A percentile compares a stretch with the other conserved stretches of the same genome.
These are phyloP conservation scores for Holotrichia oblita DNA, from an alignment of 1,140 invertebrate species.

Conservation along the genomic window DNA sequence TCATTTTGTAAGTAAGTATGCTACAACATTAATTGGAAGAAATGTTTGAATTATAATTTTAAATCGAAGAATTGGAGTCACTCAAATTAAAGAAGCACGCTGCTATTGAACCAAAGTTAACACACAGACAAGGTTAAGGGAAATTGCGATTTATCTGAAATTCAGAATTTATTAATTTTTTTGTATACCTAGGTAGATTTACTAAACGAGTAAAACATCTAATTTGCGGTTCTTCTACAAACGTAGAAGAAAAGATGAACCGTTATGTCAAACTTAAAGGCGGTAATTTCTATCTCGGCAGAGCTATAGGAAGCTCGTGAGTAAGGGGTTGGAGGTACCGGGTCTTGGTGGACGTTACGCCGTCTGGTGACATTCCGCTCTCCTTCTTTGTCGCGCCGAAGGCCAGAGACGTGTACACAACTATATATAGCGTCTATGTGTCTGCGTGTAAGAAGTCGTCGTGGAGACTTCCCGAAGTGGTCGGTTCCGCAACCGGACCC, in stretches of 20 bases:
- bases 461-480: conserved; percentile 29
- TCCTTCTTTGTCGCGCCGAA: conserved; percentile 19
- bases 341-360: conserved; percentile 15
- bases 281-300: background rate
- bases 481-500: conserved; percentile 25
- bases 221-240: background rate
- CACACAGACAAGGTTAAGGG: too few relatives aligned
- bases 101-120: too few relatives aligned
- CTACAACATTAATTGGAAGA: too few relatives aligned
- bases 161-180: too few relatives aligned
- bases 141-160: background rate
- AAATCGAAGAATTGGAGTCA: too few relatives aligned
- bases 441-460: conserved; percentile 11
- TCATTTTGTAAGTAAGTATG: too few relatives aligned
- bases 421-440: background rate
- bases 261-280: background rate
- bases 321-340: background rate
- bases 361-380: background rate
- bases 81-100: too few relatives aligned
- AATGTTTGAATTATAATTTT: too few relatives aligned
- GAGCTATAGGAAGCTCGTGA: background rate
- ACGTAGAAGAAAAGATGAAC: background rate
- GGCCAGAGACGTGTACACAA: too few relatives aligned
- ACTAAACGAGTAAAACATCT: background rate
- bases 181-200: background rate